Evolutionary conservation across 2,113 vertebrate genomes (phyloP), one percentile per base, ranked within the genome.

Genomic region (Eptesicus fuscus): DNA sequence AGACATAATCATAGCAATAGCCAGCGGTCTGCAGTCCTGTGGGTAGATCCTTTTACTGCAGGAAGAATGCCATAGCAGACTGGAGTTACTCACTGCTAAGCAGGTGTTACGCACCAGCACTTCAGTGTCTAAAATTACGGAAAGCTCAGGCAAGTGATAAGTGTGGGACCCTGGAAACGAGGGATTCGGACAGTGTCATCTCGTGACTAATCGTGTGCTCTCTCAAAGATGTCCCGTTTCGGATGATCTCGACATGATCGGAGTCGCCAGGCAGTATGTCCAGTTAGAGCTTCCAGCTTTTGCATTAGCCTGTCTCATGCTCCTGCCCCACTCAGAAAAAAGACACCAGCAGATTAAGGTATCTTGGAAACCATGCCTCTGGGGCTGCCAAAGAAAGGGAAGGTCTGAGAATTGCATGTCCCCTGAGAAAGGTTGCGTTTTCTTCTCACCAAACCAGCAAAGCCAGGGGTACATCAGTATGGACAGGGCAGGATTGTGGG

Each of bases 291-390:
- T 99, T 51, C 98, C 98, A 0, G 99, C 99, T 5, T 99, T 99
- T 78, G 99, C 99, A 10, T 88, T 99, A 79, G 99, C 99, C 17
- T 99, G 99, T n/a, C 99, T 99, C 0, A 94, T 99, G 83, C 98
- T 99, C 90, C 98, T 99, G 96, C 99, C 99, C 69, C 99, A 99
- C 96, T 94, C 98, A 22, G 98, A 98, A 90, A 99, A 99, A 94
- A 98, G 98, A 93, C 96, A 98, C 49, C 98, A 99, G 88, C 99
- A 99, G 96, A 99, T 99, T 84, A 98, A 99, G 98, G 99, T 99
- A 97, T 14, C 7, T 18, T 13, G 7, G 14, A 22, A 35, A 9
- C n/a, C 9, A 6, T n/a, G 86, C 47, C 37, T 49, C 37, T 16
- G 0, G 42, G 69, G 51, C n/a, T 42, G 44, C 74, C 51, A 80